Base-by-base conservation (phyloP, 2,888 invertebrate species). In the Eristalinus aeneus region DNA sequence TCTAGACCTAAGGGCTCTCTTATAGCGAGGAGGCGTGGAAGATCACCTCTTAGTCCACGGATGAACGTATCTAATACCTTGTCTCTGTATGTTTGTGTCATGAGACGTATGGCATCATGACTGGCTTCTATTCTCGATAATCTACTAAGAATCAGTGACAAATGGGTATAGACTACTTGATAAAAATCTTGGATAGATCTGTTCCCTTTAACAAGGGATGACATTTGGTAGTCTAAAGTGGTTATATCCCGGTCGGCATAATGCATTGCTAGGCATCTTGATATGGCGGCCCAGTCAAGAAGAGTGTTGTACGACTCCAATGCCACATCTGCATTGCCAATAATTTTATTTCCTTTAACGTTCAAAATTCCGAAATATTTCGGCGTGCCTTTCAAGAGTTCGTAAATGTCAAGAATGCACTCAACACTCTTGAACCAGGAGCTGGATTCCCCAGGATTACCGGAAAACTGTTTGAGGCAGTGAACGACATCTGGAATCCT, bases 71-170 rank as follows among this genome's bases (percentile, higher is more conserved):
- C 78, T 1, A 79, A 23, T 2, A 46, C 65, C 16, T 65, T 67
- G 53, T 85, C 83, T 32, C 79, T 39, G 53, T 88, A 82, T 16
- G 76, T 71, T 68, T 85, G 69, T 5, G 72, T 85, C 46, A 85
- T 10, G 10, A 85, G 58, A 4, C 32, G 22, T 34, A 77, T 63
- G 39, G 75, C 54, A 8, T 88, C 87, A 1, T 10, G 36, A 12
- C 69, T 32, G 12, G 78, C 58, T 76, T 65, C 64, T 46, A 65
- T 46, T 58, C 0, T 75, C 46, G 2, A 69, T 12, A 32, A 32
- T 20, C 10, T 56, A 58, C 20, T 73, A 60, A 73, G 82, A 81
- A 27, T 27, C 27, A 27, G 27, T 27, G 27, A 27, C 0, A 76
- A 53, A 0, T 80, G 23, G 4, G 76, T 76, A n/a, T 76, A 79